These are phyloP conservation scores for Hormaphis cornu DNA, from an alignment of 1,140 invertebrate genomes.

Conservation along the genomic window DNA sequence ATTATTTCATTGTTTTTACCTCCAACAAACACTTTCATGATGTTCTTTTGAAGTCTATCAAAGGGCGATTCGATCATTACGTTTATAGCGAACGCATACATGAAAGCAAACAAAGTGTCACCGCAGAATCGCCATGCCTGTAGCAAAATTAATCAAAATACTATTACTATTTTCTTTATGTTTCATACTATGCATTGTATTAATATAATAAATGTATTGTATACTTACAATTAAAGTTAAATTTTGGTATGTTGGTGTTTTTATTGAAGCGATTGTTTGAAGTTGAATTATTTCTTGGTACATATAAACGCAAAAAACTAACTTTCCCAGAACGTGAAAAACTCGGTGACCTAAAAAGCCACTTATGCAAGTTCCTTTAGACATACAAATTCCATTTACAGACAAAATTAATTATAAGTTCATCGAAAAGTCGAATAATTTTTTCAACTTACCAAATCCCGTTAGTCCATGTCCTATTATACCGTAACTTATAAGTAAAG, in stretches of 20 bases:
- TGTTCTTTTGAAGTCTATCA: conserved; percentile 36
- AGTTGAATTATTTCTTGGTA: conserved; percentile 24
- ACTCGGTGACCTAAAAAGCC: conserved; percentile 16
- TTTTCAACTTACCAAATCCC: background rate
- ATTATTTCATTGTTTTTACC: conserved; percentile 5
- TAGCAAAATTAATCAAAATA: background rate
- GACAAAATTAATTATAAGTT: background rate
- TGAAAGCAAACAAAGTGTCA: conserved; percentile 29
- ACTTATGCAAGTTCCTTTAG: background rate
- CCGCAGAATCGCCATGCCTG: conserved; percentile 33
- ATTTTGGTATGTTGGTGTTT: background rate
- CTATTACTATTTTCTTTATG: background rate
- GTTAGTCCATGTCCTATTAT: conserved; percentile 16
- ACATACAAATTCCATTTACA: no score
- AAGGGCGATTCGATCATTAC: conserved; percentile 35
- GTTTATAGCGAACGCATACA: conserved; percentile 34
- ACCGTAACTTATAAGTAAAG: background rate
- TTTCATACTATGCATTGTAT: background rate
- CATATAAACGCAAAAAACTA: conserved; percentile 15
- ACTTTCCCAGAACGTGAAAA: conserved; percentile 12
- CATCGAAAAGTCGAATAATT: background rate
- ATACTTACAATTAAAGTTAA: background rate
- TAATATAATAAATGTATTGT: background rate
- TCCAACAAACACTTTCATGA: conserved; percentile 29
- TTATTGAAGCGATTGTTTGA: background rate